Conservation (phyloP, 2,113 vertebrate genomes). For the Plectropomus leopardus region DNA sequence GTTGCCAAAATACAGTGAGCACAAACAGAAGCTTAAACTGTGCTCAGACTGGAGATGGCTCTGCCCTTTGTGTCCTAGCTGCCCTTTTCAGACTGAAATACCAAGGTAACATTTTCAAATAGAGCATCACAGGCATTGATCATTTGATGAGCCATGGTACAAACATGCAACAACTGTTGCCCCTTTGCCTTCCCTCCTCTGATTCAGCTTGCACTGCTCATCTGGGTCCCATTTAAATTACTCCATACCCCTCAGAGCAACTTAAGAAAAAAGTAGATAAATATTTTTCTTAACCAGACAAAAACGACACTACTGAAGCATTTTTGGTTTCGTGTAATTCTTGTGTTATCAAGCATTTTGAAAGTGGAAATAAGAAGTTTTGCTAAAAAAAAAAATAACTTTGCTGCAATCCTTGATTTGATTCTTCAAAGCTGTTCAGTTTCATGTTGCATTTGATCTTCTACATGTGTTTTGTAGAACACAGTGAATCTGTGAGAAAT, state of each 20-base stretch:
- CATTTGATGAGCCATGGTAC: conserved; percentile 29
- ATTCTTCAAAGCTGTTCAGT: conserved; percentile 14
- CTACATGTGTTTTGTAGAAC: background rate
- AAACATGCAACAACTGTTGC: conserved; percentile 30
- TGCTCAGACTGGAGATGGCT: background rate
- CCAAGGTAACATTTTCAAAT: conserved; percentile 48
- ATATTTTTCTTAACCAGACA: too few species aligned
- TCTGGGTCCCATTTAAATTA: background rate
- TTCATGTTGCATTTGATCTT: conserved; percentile 9
- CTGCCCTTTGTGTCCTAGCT: conserved; percentile 40
- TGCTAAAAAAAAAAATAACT: background rate
- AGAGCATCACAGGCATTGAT: conserved; percentile 21
- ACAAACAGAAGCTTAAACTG: background rate
- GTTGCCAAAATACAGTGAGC: background rate
- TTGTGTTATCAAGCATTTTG: background rate
- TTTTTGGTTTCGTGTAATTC: background rate
- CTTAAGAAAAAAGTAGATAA: too few species aligned
- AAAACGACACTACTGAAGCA: background rate
- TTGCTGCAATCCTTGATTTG: background rate
- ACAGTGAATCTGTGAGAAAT: background rate
- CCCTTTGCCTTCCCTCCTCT: background rate
- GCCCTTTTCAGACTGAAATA: conserved; percentile 57
- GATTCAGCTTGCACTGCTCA: background rate
- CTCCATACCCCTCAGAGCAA: background rate
- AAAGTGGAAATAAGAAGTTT: background rate